Evolutionary conservation across 2,113 vertebrate genomes (phyloP), one percentile per base, ranked within the genome.

Genomic region (Spea bombifrons): DNA sequence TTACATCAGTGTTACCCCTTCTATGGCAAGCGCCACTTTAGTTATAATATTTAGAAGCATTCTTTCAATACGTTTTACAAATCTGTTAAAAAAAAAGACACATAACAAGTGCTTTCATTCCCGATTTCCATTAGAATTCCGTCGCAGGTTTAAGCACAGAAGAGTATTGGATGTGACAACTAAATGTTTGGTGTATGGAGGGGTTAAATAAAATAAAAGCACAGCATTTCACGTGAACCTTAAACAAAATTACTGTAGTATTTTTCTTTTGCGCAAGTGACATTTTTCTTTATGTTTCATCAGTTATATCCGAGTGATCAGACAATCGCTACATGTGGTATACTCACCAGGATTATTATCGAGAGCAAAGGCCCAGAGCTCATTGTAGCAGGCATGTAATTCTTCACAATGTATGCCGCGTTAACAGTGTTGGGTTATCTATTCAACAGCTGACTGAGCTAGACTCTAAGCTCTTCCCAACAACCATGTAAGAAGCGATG

Each of bases 351-450:
- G 93, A 94, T 96, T 96, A 97, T 98, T 98, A 98, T 96, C 92
- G 90, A 92, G 93, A 95, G 89, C 92, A 88, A 87, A 93, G 92
- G 88, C 92, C 91, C 94, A 91, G 71, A 94, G 93, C 92, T 92
- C 90, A 86, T 89, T 88, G 92, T 88, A 87, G 90, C 89, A 91
- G 90, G 90, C 92, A 90, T 95, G 94, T 96, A 96, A 95, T 94
- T 95, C 94, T 92, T 92, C 90, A 91, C 93, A 91, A 90, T 92
- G 94, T 93, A 92, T 93, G 92, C 93, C 93, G 92, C 89, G 91
- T 93, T 94, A 94, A 92, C 92, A 91, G 92, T 93, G 93, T 93
- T 94, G 93, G 94, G 94, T 94, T 96, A 94, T 95, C 93, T 94
- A 91, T 95, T 95, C 93, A 95, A 93, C 94, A 96, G 93, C 92